Percentiles rank a stretch among this genome's conserved stretches.
phyloP scores from a whole-genome alignment of 2,113 vertebrate genomes.

The Pseudonaja textilis region DNA sequence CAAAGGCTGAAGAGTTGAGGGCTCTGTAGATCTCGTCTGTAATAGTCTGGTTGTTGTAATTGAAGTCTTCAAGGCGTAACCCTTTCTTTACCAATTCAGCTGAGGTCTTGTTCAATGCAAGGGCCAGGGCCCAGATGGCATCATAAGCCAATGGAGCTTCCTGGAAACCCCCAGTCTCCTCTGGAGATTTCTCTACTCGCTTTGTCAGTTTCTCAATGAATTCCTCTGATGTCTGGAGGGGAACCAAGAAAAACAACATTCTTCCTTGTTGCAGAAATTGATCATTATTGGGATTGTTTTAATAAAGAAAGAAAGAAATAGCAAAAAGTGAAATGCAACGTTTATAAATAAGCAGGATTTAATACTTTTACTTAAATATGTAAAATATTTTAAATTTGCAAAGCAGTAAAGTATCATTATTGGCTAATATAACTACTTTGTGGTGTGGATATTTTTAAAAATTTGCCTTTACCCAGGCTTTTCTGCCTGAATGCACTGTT shows the following conservation, averaged over 20 bases:
- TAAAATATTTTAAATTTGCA: not conserved
- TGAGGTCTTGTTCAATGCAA: constrained; percentile 93
- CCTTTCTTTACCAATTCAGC: constrained; percentile 82
- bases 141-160: constrained; percentile 93
- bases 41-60: constrained; percentile 95
- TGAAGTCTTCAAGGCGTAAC: constrained; percentile 88
- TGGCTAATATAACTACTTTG: not conserved
- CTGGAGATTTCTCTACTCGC: constrained; percentile 84
- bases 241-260: fast-evolving
- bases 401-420: not conserved
- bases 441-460: not conserved
- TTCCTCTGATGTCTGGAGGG: constrained; percentile 90
- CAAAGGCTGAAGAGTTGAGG: constrained; percentile 94
- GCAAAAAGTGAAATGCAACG: not conserved
- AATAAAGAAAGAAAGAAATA: not conserved
- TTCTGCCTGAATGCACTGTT: not conserved
- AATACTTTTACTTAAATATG: not conserved
- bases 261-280: not conserved
- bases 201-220: constrained; percentile 89
- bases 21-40: constrained; percentile 92
- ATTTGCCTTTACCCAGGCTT: not conserved
- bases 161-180: constrained; percentile 92
- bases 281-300: not conserved
- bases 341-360: not conserved
- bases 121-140: constrained; percentile 91